phyloP scores from a whole-genome alignment of 2,113 vertebrate genomes.

The Channa maculata region DNA sequence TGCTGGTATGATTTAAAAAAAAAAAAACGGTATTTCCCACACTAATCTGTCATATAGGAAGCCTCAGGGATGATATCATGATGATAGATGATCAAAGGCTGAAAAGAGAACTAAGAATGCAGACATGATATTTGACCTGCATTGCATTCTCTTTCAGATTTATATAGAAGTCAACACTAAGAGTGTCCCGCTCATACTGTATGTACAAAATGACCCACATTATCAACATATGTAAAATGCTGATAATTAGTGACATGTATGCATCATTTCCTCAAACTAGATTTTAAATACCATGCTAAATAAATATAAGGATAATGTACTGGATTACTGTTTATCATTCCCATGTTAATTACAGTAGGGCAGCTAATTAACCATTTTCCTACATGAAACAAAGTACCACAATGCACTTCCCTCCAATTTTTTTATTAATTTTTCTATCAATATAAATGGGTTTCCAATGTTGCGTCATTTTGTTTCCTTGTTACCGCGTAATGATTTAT shows the following conservation, averaged over 20 bases:
- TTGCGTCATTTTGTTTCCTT: conserved; percentile 48
- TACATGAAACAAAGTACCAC: conserved; percentile 47
- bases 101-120: conserved; percentile 5
- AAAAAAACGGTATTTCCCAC: conserved; percentile 57
- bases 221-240: conserved; percentile 1
- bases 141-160: background rate
- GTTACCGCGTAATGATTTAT: conserved; percentile 56
- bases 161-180: background rate
- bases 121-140: conserved; percentile 8
- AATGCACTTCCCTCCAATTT: conserved; percentile 40
- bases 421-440: conserved; percentile 72
- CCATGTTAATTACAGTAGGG: conserved; percentile 59
- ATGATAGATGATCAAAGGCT: conserved; percentile 10
- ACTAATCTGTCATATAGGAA: conserved; percentile 50
- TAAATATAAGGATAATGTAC: conserved; percentile 52
- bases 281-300: conserved; percentile 45
- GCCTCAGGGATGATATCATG: conserved; percentile 12
- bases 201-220: background rate
- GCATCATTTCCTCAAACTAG: conserved; percentile 25
- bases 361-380: conserved; percentile 57
- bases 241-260: conserved; percentile 28
- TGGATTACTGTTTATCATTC: conserved; percentile 59
- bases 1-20: conserved; percentile 32
- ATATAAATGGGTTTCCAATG: conserved; percentile 62
- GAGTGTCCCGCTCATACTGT: conserved; percentile 1